Evolutionary conservation across 2,888 invertebrate genomes (phyloP).

Genomic region (Zygaena filipendulae): DNA sequence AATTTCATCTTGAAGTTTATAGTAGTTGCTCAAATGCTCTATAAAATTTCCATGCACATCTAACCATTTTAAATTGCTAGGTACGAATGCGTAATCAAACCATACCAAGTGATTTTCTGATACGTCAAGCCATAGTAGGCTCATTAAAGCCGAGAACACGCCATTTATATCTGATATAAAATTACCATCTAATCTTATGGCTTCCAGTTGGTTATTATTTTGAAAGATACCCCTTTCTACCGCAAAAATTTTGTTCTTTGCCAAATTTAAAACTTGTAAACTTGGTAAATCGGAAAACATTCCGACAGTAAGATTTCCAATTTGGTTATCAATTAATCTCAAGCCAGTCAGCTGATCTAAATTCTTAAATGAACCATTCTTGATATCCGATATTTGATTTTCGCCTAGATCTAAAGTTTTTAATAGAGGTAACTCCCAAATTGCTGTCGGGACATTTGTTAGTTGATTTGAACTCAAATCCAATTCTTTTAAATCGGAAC

Average conservation of each 20-base stretch:
- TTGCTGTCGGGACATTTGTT: slow-evolving; percentile 81
- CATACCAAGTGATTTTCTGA: slow-evolving; percentile 91
- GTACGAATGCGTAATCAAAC: slow-evolving; percentile 94
- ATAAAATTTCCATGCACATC: slow-evolving; percentile 92
- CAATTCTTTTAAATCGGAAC: slow-evolving; percentile 87
- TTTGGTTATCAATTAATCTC: slow-evolving; percentile 89
- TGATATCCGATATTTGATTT: slow-evolving; percentile 86
- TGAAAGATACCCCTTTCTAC: slow-evolving; percentile 87
- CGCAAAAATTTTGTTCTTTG: slow-evolving; percentile 87
- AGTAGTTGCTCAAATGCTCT: slow-evolving; percentile 88
- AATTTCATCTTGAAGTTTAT: slow-evolving; percentile 82
- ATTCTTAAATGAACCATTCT: slow-evolving; percentile 86
- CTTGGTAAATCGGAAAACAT: slow-evolving; percentile 89
- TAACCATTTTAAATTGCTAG: slow-evolving; percentile 88
- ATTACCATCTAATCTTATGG: slow-evolving; percentile 89
- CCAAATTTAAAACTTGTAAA: slow-evolving; percentile 86
- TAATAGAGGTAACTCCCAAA: slow-evolving; percentile 82
- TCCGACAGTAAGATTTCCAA: slow-evolving; percentile 82
- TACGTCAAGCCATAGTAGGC: slow-evolving; percentile 86
- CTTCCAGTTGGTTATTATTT: slow-evolving; percentile 83
- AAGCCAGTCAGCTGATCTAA: slow-evolving; percentile 88
- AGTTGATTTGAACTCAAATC: slow-evolving; percentile 90
- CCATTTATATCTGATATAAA: slow-evolving; percentile 90
- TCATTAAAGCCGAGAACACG: slow-evolving; percentile 84
- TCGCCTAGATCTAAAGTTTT: slow-evolving; percentile 92